These are phyloP conservation scores for Eristalinus aeneus DNA, from an alignment of 2,888 invertebrate species.

Conservation along the genomic window DNA sequence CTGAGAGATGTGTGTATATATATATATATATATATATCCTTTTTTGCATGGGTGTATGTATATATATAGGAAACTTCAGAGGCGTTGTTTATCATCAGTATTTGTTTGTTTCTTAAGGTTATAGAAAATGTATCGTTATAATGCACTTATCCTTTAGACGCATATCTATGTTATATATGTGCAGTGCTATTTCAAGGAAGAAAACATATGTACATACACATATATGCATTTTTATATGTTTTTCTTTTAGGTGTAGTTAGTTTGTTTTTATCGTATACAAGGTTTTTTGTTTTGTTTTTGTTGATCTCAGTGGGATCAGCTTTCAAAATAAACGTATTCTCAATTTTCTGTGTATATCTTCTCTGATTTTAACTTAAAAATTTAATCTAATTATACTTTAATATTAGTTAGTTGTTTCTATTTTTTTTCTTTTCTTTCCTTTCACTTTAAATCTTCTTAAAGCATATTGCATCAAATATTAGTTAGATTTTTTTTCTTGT, in stretches of 20 bases:
- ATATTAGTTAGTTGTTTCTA: slow-evolving; percentile 38
- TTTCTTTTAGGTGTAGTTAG: slow-evolving; percentile 8
- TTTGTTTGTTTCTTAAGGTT: background rate
- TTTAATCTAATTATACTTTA: slow-evolving; percentile 52
- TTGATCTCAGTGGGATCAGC: slow-evolving; percentile 28
- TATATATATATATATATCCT: background rate
- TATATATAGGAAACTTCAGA: background rate
- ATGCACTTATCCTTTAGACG: slow-evolving; percentile 19
- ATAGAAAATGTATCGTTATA: background rate
- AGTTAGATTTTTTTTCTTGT: slow-evolving; percentile 62
- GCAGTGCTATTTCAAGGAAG: slow-evolving; percentile 3
- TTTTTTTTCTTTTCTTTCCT: slow-evolving; percentile 3
- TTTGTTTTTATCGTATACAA: slow-evolving; percentile 62
- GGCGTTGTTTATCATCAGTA: background rate
- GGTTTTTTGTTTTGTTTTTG: slow-evolving; percentile 17
- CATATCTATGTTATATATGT: slow-evolving; percentile 20
- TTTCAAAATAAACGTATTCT: slow-evolving; percentile 37
- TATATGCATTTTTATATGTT: background rate
- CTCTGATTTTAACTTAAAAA: slow-evolving; percentile 50
- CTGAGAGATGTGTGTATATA: background rate
- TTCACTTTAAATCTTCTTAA: slow-evolving; percentile 50
- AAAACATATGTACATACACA: background rate
- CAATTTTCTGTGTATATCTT: slow-evolving; percentile 20
- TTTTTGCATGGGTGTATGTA: background rate
- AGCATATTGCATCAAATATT: slow-evolving; percentile 72